A percentile compares a stretch with the other conserved stretches of the same genome.
Conservation (phyloP, 2,888 invertebrate species). For the Metellina segmentata region DNA sequence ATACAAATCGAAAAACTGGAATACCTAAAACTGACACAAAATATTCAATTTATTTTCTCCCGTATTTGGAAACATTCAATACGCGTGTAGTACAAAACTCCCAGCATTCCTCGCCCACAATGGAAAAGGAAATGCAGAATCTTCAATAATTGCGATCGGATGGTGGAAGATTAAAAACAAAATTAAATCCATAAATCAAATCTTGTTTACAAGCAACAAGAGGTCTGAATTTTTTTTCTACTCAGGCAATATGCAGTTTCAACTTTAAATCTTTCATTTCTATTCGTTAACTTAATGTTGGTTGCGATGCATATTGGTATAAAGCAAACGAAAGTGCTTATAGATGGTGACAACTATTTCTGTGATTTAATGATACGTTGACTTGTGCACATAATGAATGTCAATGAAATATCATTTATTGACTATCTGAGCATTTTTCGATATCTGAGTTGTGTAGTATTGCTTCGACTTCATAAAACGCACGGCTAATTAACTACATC, state of each 20-base stretch:
- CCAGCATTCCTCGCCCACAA: neutral
- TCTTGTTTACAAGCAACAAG: constrained; percentile 30
- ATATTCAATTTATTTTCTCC: constrained; percentile 41
- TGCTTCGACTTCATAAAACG: too few relatives aligned
- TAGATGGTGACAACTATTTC: too few relatives aligned
- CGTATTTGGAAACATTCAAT: constrained; percentile 15
- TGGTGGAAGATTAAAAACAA: too few relatives aligned
- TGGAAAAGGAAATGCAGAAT: neutral
- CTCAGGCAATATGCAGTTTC: constrained; percentile 33
- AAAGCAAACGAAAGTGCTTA: neutral
- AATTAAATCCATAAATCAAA: constrained; percentile 53
- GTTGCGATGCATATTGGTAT: constrained; percentile 17
- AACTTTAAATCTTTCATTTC: neutral
- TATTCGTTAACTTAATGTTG: neutral
- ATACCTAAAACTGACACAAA: constrained; percentile 19
- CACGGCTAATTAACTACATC: too few relatives aligned
- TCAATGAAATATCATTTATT: too few relatives aligned
- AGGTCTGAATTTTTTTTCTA: constrained; percentile 19
- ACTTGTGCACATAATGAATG: too few relatives aligned
- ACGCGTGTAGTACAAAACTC: neutral
- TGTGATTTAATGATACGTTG: too few relatives aligned
- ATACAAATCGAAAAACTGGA: constrained; percentile 9
- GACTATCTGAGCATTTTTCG: too few relatives aligned
- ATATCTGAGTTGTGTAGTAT: too few relatives aligned
- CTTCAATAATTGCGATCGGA: neutral